Evolutionary conservation across 1,140 invertebrate genomes (phyloP).

Genomic region (Cecropterus lyciades): DNA sequence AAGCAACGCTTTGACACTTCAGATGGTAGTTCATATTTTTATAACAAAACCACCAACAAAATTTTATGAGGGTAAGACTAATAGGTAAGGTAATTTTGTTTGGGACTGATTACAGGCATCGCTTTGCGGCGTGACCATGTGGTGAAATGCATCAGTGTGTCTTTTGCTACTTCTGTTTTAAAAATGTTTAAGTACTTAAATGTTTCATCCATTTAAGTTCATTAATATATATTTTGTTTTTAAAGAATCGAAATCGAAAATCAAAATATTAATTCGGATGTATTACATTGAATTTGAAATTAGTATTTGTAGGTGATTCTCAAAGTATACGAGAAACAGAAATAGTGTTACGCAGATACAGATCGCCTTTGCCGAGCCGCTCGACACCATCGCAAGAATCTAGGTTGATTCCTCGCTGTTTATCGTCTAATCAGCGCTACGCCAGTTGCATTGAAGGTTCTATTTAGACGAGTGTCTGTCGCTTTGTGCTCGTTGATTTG

Average conservation of each 20-base stretch:
- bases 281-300: not conserved
- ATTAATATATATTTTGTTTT: too few relatives aligned
- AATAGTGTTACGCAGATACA: not conserved
- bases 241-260: too few relatives aligned
- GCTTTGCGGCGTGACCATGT: too few relatives aligned
- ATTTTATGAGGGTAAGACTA: too few relatives aligned
- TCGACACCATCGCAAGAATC: slow-evolving; percentile 1
- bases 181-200: too few relatives aligned
- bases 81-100: too few relatives aligned
- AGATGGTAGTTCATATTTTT: not conserved
- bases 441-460: not conserved
- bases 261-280: too few relatives aligned
- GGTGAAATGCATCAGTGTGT: too few relatives aligned
- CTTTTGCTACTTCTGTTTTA: too few relatives aligned
- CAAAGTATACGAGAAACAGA: not conserved
- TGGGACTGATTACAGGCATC: too few relatives aligned
- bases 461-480: not conserved
- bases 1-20: too few relatives aligned
- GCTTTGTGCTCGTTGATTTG: not conserved
- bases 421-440: slow-evolving; percentile 5
- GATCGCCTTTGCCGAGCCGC: not conserved
- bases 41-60: not conserved
- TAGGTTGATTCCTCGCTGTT: not conserved
- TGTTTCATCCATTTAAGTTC: too few relatives aligned
- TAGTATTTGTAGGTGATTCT: not conserved